Conservation (phyloP, 2,888 invertebrate genomes). For the Drosophila nigricruria region DNA sequence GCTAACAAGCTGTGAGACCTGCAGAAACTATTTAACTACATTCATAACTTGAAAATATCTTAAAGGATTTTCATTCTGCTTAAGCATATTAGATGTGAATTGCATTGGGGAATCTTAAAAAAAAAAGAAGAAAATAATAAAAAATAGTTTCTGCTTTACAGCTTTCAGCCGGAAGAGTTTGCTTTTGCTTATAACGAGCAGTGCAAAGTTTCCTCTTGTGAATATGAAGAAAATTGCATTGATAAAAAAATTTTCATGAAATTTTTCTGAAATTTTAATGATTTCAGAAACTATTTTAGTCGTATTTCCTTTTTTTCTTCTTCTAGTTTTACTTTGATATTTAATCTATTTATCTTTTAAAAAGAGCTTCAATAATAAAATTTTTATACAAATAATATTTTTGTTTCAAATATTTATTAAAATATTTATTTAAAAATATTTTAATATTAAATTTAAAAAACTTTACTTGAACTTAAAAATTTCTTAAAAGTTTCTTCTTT, state of each 20-base stretch:
- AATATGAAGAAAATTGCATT: neutral
- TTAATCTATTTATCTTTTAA: too few relatives aligned
- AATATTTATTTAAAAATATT: too few relatives aligned
- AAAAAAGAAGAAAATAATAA: neutral
- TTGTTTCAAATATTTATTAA: too few relatives aligned
- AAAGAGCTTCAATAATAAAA: too few relatives aligned
- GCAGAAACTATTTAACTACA: conserved; percentile 5
- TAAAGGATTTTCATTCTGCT: conserved; percentile 7
- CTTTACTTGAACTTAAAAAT: too few relatives aligned
- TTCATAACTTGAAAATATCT: conserved; percentile 6
- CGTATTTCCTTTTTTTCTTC: neutral
- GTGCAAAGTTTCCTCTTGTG: neutral
- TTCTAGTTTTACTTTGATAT: neutral
- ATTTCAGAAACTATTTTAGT: neutral
- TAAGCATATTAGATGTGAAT: neutral
- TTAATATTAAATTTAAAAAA: too few relatives aligned
- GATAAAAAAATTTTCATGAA: too few relatives aligned
- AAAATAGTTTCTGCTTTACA: neutral
- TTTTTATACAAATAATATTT: too few relatives aligned
- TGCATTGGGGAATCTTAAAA: neutral
- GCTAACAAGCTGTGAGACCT: conserved; percentile 3
- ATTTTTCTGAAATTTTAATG: neutral
- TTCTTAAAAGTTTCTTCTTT: too few relatives aligned
- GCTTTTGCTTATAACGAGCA: neutral
- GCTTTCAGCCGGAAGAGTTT: neutral